A percentile compares a stretch with the other conserved stretches of the same genome.
Conservation (phyloP, 1,140 invertebrate genomes). For the Aethina tumida region DNA sequence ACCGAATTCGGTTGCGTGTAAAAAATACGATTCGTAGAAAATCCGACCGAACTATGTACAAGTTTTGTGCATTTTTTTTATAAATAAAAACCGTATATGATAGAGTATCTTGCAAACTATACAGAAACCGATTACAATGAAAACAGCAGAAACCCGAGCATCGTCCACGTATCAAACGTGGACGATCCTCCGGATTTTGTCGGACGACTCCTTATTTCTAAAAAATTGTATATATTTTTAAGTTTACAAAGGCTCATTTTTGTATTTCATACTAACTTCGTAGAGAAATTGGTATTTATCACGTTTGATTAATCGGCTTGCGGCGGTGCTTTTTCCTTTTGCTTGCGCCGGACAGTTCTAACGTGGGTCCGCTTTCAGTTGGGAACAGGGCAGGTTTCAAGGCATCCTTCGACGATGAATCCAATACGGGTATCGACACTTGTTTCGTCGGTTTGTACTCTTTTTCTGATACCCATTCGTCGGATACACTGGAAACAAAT, state of each 20-base stretch:
- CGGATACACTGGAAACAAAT: constrained; percentile 41
- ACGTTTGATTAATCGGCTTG: constrained; percentile 24
- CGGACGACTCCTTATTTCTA: too few relatives aligned
- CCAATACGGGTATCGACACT: constrained; percentile 42
- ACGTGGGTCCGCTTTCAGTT: constrained; percentile 2
- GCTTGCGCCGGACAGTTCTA: not conserved
- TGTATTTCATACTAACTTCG: constrained; percentile 1
- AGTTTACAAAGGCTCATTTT: constrained; percentile 4
- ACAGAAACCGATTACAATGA: too few relatives aligned
- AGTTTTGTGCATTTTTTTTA: too few relatives aligned
- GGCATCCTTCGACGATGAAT: constrained; percentile 34
- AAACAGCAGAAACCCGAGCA: too few relatives aligned
- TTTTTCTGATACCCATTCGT: constrained; percentile 51
- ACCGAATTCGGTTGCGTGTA: too few relatives aligned
- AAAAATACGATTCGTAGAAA: too few relatives aligned
- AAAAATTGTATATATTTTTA: constrained; percentile 4
- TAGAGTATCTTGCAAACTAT: too few relatives aligned
- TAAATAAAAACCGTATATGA: too few relatives aligned
- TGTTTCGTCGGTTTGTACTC: constrained; percentile 43
- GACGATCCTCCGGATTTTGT: too few relatives aligned
- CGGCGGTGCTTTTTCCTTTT: constrained; percentile 19
- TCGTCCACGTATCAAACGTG: too few relatives aligned
- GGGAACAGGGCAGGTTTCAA: constrained; percentile 32
- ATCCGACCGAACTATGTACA: too few relatives aligned
- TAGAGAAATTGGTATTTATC: constrained; percentile 14